Conservation (phyloP, 2,113 vertebrate genomes). For the Pionites leucogaster region DNA sequence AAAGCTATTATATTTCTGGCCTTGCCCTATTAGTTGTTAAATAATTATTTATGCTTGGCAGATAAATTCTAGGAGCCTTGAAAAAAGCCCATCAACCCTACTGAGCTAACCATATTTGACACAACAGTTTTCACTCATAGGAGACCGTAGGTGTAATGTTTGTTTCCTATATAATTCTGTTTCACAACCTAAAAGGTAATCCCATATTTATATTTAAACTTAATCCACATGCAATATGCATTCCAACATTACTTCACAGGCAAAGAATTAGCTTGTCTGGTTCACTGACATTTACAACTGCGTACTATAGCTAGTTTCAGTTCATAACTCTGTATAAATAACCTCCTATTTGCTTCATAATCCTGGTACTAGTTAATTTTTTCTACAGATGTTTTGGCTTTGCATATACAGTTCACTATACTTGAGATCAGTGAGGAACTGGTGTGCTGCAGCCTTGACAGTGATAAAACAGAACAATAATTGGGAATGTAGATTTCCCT, state of each 20-base stretch:
- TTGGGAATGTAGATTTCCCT: background rate
- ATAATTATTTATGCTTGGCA: constrained; percentile 74
- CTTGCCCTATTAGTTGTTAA: constrained; percentile 73
- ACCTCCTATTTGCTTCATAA: constrained; percentile 48
- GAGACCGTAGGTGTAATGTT: background rate
- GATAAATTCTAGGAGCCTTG: constrained; percentile 48
- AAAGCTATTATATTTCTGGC: constrained; percentile 73
- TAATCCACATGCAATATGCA: constrained; percentile 36
- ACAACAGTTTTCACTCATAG: constrained; percentile 54
- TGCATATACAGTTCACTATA: background rate
- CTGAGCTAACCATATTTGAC: constrained; percentile 71
- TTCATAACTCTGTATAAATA: constrained; percentile 63
- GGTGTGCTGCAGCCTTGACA: background rate
- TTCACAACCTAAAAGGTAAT: constrained; percentile 53
- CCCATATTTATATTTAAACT: constrained; percentile 48
- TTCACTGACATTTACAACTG: constrained; percentile 68
- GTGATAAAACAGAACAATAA: background rate
- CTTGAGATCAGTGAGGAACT: background rate
- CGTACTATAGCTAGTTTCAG: constrained; percentile 33
- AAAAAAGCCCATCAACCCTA: constrained; percentile 61
- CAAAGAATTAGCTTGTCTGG: constrained; percentile 58
- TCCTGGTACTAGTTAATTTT: constrained; percentile 48
- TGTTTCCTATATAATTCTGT: constrained; percentile 36
- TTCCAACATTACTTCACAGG: constrained; percentile 47
- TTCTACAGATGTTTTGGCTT: background rate